Evolutionary conservation across 2,888 invertebrate genomes (phyloP).

Genomic region (Campoplex capitator): DNA sequence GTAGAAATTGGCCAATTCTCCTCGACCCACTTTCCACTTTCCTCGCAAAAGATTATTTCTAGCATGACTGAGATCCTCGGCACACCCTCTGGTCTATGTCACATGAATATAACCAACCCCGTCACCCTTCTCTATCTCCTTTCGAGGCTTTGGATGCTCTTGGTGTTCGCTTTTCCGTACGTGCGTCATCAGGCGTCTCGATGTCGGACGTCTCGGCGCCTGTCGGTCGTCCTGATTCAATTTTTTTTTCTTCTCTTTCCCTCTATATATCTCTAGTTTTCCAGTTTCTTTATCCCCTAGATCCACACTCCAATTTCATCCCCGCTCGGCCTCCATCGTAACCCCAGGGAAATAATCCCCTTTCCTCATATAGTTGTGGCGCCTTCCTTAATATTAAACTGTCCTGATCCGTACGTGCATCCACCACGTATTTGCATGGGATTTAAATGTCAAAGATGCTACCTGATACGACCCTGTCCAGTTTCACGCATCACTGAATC

Average conservation of each 20-base stretch:
- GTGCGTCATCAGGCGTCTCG: constrained; percentile 68
- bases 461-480: constrained; percentile 41
- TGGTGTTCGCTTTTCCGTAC: constrained; percentile 25
- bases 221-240: constrained; percentile 61
- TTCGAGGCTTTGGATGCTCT: constrained; percentile 61
- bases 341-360: constrained; percentile 43
- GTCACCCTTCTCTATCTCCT: constrained; percentile 18
- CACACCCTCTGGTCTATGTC: constrained; percentile 39
- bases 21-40: constrained; percentile 59
- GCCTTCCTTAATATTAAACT: constrained; percentile 41
- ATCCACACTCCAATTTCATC: constrained; percentile 40
- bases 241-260: constrained; percentile 23
- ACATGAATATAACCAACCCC: constrained; percentile 37
- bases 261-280: constrained; percentile 10
- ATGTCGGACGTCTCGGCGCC: constrained; percentile 69
- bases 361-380: constrained; percentile 43
- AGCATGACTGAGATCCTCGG: constrained; percentile 48
- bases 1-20: constrained; percentile 55
- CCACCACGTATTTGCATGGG: constrained; percentile 68
- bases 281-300: constrained; percentile 44
- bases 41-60: constrained; percentile 17
- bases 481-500: constrained; percentile 53
- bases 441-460: constrained; percentile 75
- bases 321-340: constrained; percentile 14
- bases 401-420: constrained; percentile 31